Evolutionary conservation across 2,888 invertebrate species (phyloP).

Genomic region (Oscheius myriophilus): DNA sequence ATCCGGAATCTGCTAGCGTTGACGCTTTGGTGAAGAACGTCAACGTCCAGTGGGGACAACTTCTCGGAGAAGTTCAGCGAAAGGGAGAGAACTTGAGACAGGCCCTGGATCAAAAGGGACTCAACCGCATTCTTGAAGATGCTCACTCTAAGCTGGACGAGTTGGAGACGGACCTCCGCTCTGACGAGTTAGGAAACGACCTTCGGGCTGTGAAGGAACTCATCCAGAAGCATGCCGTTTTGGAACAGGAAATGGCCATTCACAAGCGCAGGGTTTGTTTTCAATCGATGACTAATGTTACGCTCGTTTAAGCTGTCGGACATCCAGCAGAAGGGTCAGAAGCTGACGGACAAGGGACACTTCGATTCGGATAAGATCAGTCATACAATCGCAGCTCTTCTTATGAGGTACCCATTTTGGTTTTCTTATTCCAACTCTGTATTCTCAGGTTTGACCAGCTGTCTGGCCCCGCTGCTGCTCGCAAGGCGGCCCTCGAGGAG

Average conservation of each 20-base stretch:
- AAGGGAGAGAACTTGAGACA: conserved; percentile 59
- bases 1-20: conserved; percentile 79
- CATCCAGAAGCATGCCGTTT: conserved; percentile 76
- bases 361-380: conserved; percentile 88
- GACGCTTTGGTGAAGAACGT: conserved; percentile 79
- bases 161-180: conserved; percentile 80
- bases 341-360: conserved; percentile 91
- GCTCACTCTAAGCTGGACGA: conserved; percentile 87
- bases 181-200: conserved; percentile 83
- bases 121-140: conserved; percentile 83
- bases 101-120: conserved; percentile 64
- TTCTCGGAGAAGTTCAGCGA: conserved; percentile 79
- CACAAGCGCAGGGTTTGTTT: conserved; percentile 83
- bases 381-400: conserved; percentile 40
- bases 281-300: too few species aligned
- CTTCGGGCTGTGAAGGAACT: conserved; percentile 89
- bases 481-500: conserved; percentile 78
- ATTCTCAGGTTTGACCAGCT: conserved; percentile 77
- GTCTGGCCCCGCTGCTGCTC: conserved; percentile 76
- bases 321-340: conserved; percentile 75
- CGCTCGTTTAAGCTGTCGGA: conserved; percentile 67
- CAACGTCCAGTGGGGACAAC: conserved; percentile 82
- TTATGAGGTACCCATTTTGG: conserved; percentile 33
- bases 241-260: conserved; percentile 86
- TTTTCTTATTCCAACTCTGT: too few species aligned